phyloP scores from a whole-genome alignment of 2,113 vertebrate species.

The Corythaixoides concolor region DNA sequence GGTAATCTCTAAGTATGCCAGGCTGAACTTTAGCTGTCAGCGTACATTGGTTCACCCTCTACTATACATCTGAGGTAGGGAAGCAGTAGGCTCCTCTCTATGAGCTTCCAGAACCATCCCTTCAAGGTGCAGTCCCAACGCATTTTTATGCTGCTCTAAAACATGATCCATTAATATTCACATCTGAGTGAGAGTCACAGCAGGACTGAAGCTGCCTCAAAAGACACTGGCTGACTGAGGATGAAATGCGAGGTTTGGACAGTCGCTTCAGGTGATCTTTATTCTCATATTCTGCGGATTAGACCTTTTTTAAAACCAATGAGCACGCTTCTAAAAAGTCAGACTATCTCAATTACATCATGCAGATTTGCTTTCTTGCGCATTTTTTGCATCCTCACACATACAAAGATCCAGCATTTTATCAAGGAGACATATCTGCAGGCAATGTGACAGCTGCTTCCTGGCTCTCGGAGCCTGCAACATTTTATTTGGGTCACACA shows the following conservation, averaged over 20 bases:
- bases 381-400: slow-evolving; percentile 21
- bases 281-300: not conserved
- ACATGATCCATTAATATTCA: not conserved
- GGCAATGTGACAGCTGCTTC: slow-evolving; percentile 50
- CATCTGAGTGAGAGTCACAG: not conserved
- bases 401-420: not conserved
- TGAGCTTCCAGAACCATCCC: not conserved
- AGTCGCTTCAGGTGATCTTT: not conserved
- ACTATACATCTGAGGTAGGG: not conserved
- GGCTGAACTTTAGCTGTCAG: not conserved
- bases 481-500: slow-evolving; percentile 41
- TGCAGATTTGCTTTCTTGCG: not conserved
- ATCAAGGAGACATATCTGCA: slow-evolving; percentile 19
- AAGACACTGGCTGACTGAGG: not conserved
- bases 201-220: not conserved
- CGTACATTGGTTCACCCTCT: not conserved
- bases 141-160: not conserved
- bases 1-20: not conserved
- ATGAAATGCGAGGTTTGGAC: not conserved
- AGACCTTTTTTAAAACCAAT: not conserved
- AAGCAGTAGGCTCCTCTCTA: not conserved
- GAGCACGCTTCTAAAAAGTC: not conserved
- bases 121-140: not conserved
- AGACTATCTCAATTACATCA: not conserved
- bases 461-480: slow-evolving; percentile 6